phyloP scores from a whole-genome alignment of 1,140 invertebrate genomes.

The Trialeurodes vaporariorum region DNA sequence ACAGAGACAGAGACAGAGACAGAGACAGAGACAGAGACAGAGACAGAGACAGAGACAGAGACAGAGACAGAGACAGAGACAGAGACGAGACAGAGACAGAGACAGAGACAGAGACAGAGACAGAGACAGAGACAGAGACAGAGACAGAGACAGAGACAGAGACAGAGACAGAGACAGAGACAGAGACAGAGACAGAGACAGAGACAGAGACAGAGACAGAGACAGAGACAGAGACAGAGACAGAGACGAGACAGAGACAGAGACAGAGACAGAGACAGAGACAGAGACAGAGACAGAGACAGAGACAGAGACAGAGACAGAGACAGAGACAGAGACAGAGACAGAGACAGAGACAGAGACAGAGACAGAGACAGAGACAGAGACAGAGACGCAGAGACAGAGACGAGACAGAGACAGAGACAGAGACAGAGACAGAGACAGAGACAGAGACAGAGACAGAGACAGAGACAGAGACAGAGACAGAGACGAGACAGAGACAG shows the following conservation, averaged over 20 bases:
- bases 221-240: too few relatives aligned
- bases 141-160: conserved; percentile 13
- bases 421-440: conserved; percentile 7
- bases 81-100: too few relatives aligned
- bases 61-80: too few relatives aligned
- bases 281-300: conserved; percentile 12
- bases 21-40: conserved; percentile 9
- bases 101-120: conserved; percentile 4
- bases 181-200: conserved; percentile 12
- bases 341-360: conserved; percentile 4
- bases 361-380: conserved; percentile 12
- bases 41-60: conserved; percentile 10
- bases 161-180: conserved; percentile 2
- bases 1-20: conserved; percentile 9
- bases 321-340: conserved; percentile 10
- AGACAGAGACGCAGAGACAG: conserved; percentile 9
- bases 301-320: conserved; percentile 8
- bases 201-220: too few relatives aligned
- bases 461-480: too few relatives aligned
- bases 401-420: conserved; percentile 9
- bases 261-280: conserved; percentile 11
- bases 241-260: too few relatives aligned
- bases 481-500: too few relatives aligned
- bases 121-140: conserved; percentile 9
- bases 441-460: conserved; percentile 12